Evolutionary conservation across 2,888 invertebrate genomes (phyloP).

Genomic region (Lordiphosa andalusiaca): DNA sequence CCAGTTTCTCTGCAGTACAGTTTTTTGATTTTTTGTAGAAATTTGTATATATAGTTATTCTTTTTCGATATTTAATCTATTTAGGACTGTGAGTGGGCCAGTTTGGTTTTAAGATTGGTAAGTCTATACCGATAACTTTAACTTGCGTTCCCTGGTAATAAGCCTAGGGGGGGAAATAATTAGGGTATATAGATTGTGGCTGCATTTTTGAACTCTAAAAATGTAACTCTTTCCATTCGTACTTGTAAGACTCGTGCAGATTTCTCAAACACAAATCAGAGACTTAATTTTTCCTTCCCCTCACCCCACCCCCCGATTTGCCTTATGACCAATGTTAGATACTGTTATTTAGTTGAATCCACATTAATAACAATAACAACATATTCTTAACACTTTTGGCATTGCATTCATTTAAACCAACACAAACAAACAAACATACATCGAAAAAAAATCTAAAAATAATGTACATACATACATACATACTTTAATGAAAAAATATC

Average conservation of each 20-base stretch:
- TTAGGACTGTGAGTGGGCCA: too few relatives aligned
- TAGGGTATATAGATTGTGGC: too few relatives aligned
- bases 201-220: too few relatives aligned
- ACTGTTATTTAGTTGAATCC: slow-evolving; percentile 67
- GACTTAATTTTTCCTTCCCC: slow-evolving; percentile 24
- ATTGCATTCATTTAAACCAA: slow-evolving; percentile 20
- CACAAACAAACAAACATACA: slow-evolving; percentile 20
- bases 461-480: slow-evolving; percentile 22
- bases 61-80: too few relatives aligned
- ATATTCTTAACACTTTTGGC: slow-evolving; percentile 5
- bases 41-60: too few relatives aligned
- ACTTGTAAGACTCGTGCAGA: background rate
- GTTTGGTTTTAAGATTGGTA: too few relatives aligned
- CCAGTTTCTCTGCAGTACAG: too few relatives aligned
- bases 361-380: slow-evolving; percentile 1
- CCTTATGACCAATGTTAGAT: slow-evolving; percentile 42
- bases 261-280: slow-evolving; percentile 7
- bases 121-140: too few relatives aligned
- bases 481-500: slow-evolving; percentile 22
- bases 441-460: slow-evolving; percentile 38
- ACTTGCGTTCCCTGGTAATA: too few relatives aligned
- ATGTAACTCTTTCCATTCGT: too few relatives aligned
- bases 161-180: too few relatives aligned
- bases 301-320: slow-evolving; percentile 16
- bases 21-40: too few relatives aligned